These are phyloP conservation scores for Brachylomia viminalis DNA, from an alignment of 2,888 invertebrate genomes.

Conservation along the genomic window DNA sequence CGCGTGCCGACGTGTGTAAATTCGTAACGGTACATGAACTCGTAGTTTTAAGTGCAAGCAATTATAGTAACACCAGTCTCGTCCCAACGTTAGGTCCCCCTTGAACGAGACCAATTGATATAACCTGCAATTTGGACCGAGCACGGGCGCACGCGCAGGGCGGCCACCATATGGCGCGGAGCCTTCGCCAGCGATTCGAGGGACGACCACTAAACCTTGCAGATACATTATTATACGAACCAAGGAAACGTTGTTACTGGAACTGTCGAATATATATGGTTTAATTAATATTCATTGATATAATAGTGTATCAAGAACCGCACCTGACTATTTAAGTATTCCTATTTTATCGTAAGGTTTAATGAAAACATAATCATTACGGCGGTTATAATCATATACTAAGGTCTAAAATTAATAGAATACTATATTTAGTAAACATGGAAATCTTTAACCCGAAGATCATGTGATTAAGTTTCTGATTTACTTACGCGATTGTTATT, in stretches of 20 bases:
- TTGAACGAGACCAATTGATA: conserved; percentile 84
- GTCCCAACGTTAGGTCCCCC: conserved; percentile 74
- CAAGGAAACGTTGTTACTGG: conserved; percentile 63
- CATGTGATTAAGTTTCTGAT: conserved; percentile 30
- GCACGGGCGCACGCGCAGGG: conserved; percentile 83
- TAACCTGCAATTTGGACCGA: conserved; percentile 87
- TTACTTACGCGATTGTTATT: conserved; percentile 28
- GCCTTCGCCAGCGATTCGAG: conserved; percentile 74
- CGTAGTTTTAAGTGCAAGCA: conserved; percentile 63
- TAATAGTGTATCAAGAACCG: not conserved
- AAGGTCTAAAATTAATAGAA: conserved; percentile 17
- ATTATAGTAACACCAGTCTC: conserved; percentile 69
- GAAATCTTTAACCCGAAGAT: conserved; percentile 7
- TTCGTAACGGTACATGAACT: conserved; percentile 65
- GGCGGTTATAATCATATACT: not conserved
- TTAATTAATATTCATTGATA: not conserved
- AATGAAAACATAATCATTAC: not conserved
- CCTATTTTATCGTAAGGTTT: not conserved
- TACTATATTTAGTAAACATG: conserved; percentile 17
- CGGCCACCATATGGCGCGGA: conserved; percentile 85
- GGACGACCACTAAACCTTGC: conserved; percentile 77
- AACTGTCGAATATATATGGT: conserved; percentile 14
- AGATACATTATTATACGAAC: conserved; percentile 56
- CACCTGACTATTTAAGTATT: not conserved
- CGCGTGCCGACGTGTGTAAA: conserved; percentile 60